Conservation (phyloP, 1,140 invertebrate species). For the Trypoxylus dichotomus region DNA sequence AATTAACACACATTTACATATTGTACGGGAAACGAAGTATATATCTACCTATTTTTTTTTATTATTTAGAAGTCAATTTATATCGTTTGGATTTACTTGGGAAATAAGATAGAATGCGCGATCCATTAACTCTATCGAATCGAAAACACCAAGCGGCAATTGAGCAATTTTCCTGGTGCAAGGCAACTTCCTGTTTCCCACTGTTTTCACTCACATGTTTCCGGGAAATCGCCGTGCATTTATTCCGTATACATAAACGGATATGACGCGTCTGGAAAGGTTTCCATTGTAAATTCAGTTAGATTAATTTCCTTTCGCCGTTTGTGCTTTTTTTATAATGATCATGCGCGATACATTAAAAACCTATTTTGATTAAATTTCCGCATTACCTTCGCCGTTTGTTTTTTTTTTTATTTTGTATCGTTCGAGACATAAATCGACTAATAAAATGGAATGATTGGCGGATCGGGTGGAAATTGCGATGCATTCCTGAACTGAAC, state of each 20-base stretch:
- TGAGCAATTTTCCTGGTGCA: neutral
- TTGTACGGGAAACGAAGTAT: neutral
- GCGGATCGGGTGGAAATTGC: conserved; percentile 19
- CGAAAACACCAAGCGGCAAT: too few species aligned
- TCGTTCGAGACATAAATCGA: conserved; percentile 26
- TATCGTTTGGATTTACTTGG: too few species aligned
- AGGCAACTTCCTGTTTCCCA: conserved; percentile 4
- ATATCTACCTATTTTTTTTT: too few species aligned
- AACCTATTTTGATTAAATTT: too few species aligned
- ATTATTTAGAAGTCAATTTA: too few species aligned
- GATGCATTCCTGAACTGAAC: conserved; percentile 33
- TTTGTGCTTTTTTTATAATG: too few species aligned
- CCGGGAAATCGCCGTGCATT: neutral
- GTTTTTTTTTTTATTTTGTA: neutral
- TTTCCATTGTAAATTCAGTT: neutral
- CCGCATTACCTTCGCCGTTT: too few species aligned
- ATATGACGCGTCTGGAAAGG: neutral
- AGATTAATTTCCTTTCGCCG: neutral
- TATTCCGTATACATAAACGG: neutral
- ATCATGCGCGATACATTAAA: too few species aligned
- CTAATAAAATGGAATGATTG: conserved; percentile 36
- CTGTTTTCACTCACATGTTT: neutral
- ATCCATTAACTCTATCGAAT: too few species aligned
- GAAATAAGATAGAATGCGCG: too few species aligned
- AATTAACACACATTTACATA: conserved; percentile 13